Evolutionary conservation across 2,113 vertebrate genomes (phyloP).

Genomic region (Gavia stellata): DNA sequence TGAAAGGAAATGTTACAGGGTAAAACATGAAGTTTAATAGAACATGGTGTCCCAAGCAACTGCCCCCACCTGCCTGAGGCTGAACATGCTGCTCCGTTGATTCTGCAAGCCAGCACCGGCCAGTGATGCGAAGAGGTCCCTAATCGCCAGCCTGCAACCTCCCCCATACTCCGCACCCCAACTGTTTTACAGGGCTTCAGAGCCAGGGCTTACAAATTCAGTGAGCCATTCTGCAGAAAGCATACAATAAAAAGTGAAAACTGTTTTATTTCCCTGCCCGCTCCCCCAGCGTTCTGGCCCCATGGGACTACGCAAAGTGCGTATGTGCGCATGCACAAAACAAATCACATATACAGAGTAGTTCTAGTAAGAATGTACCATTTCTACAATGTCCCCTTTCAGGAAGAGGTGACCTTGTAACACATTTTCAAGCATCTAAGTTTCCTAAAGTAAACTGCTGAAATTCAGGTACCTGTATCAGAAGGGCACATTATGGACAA

Average conservation of each 20-base stretch:
- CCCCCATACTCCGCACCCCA: background rate
- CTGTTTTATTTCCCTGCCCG: background rate
- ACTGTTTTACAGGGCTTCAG: background rate
- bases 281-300: background rate
- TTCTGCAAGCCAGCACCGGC: background rate
- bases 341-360: background rate
- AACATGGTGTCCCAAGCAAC: background rate
- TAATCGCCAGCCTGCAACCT: rapidly evolving
- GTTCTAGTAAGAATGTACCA: background rate
- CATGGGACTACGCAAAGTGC: rapidly evolving
- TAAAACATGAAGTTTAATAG: background rate
- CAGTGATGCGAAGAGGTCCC: background rate
- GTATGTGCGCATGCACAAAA: rapidly evolving
- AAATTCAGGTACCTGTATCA: background rate
- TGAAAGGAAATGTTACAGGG: background rate
- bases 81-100: background rate
- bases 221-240: background rate
- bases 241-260: background rate
- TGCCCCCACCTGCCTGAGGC: background rate
- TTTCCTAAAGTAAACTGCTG: background rate
- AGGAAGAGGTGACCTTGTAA: constrained; percentile 1
- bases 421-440: background rate
- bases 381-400: background rate
- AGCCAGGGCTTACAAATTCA: background rate
- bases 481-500: background rate